phyloP scores from a whole-genome alignment of 2,113 vertebrate genomes.

The Himantopus leucocephalus region DNA sequence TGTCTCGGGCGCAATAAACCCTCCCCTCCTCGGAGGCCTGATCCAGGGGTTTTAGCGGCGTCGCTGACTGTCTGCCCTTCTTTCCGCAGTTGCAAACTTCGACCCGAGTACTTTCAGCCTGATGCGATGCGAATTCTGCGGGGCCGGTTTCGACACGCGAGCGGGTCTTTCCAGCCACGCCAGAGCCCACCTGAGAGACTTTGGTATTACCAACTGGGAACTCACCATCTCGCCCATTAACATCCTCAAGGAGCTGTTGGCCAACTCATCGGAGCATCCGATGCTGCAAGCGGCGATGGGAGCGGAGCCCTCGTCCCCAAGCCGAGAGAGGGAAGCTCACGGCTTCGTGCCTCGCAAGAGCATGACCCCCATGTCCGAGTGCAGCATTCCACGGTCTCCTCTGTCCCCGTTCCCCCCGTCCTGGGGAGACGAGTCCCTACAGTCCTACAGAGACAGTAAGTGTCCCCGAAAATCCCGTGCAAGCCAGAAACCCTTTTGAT shows the following conservation, averaged over 20 bases:
- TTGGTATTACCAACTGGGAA: slow-evolving; percentile 97
- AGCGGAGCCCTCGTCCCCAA: slow-evolving; percentile 37
- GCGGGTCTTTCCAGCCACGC: slow-evolving; percentile 95
- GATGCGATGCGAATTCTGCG: slow-evolving; percentile 98
- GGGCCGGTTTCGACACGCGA: slow-evolving; percentile 92
- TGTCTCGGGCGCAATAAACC: fast-evolving
- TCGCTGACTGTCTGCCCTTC: not conserved
- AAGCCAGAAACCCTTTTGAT: not conserved
- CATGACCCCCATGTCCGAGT: slow-evolving; percentile 50
- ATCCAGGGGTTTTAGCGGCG: not conserved
- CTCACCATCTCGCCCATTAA: slow-evolving; percentile 93
- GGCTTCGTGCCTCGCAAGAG: slow-evolving; percentile 34
- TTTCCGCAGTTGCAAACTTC: slow-evolving; percentile 88
- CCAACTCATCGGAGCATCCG: slow-evolving; percentile 84
- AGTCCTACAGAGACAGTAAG: slow-evolving; percentile 77
- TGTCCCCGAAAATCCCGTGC: not conserved
- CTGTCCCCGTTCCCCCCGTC: slow-evolving; percentile 64
- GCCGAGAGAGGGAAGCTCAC: slow-evolving; percentile 10
- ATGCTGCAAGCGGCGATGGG: slow-evolving; percentile 69
- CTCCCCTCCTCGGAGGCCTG: not conserved
- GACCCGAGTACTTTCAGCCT: slow-evolving; percentile 94
- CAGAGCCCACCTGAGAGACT: slow-evolving; percentile 91
- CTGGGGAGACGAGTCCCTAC: slow-evolving; percentile 72
- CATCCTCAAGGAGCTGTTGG: slow-evolving; percentile 90
- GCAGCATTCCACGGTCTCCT: slow-evolving; percentile 66